A percentile compares a stretch with the other conserved stretches of the same genome.
Conservation (phyloP, 2,113 vertebrate species). For the Zootoca vivipara region DNA sequence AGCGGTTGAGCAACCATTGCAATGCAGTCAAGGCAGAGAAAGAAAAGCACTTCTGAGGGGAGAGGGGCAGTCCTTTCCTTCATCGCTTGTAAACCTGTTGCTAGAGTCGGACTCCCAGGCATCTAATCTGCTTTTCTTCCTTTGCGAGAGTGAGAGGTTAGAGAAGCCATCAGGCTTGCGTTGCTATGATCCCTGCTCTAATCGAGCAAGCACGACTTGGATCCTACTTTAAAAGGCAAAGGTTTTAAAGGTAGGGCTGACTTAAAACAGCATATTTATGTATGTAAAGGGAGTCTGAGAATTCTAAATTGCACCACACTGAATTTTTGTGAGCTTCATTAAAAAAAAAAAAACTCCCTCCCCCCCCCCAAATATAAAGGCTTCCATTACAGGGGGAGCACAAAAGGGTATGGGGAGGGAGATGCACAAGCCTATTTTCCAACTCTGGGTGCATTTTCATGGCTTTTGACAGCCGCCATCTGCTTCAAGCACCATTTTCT, state of each 20-base stretch:
- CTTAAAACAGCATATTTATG: too few relatives aligned
- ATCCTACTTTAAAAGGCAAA: not conserved
- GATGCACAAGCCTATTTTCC: too few relatives aligned
- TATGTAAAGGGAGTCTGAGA: too few relatives aligned
- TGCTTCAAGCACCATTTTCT: too few relatives aligned
- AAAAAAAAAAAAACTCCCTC: too few relatives aligned
- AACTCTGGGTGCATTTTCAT: too few relatives aligned
- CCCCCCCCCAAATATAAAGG: too few relatives aligned
- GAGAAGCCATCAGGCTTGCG: slow-evolving; percentile 27
- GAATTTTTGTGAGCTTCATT: too few relatives aligned
- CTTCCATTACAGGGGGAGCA: too few relatives aligned
- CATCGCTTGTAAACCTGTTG: slow-evolving; percentile 46
- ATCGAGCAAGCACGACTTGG: slow-evolving; percentile 29
- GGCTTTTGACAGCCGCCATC: too few relatives aligned
- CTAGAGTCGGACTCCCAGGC: slow-evolving; percentile 47
- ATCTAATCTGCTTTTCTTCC: slow-evolving; percentile 62
- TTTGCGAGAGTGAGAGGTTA: slow-evolving; percentile 50
- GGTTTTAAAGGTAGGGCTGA: accelerated
- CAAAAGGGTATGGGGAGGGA: too few relatives aligned
- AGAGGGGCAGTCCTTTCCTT: not conserved
- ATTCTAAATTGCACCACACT: too few relatives aligned
- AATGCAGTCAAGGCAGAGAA: not conserved
- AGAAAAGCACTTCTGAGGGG: not conserved
- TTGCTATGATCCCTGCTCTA: slow-evolving; percentile 47
- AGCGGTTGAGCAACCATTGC: not conserved